A percentile compares a stretch with the other conserved stretches of the same genome.
These are phyloP conservation scores for Lithobius niger DNA, from an alignment of 1,140 invertebrate genomes.

Conservation along the genomic window DNA sequence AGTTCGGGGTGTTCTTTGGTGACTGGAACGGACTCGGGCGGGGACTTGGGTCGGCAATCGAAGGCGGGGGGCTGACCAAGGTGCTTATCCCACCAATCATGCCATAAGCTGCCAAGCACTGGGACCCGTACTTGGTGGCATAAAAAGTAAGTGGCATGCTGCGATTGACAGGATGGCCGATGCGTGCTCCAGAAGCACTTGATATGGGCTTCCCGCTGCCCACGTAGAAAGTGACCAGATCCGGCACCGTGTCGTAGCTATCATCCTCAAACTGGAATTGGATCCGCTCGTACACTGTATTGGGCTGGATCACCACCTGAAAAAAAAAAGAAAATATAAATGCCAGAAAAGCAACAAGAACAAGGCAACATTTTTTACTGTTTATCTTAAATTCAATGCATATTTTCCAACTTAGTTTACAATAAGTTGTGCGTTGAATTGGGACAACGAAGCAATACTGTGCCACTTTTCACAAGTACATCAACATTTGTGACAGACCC, in stretches of 20 bases:
- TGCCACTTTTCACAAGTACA: too few species aligned
- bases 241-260: conserved; percentile 79
- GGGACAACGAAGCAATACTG: too few species aligned
- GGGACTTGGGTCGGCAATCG: conserved; percentile 29
- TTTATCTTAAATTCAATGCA: neutral
- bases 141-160: conserved; percentile 50
- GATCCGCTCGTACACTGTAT: conserved; percentile 78
- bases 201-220: conserved; percentile 76
- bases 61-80: conserved; percentile 8
- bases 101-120: conserved; percentile 20
- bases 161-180: conserved; percentile 59
- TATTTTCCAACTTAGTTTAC: neutral
- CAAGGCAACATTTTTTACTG: too few species aligned
- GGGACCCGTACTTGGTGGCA: conserved; percentile 41
- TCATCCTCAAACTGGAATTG: conserved; percentile 92
- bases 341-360: neutral
- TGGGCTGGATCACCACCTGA: conserved; percentile 67
- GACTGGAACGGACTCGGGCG: conserved; percentile 19
- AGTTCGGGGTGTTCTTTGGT: neutral
- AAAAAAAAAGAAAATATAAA: conserved; percentile 9
- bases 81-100: conserved; percentile 13
- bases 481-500: too few species aligned
- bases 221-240: conserved; percentile 89
- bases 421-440: too few species aligned
- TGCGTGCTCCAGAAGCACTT: conserved; percentile 67